Conservation (phyloP, 2,888 invertebrate species). For the Amphipoea oculea region DNA sequence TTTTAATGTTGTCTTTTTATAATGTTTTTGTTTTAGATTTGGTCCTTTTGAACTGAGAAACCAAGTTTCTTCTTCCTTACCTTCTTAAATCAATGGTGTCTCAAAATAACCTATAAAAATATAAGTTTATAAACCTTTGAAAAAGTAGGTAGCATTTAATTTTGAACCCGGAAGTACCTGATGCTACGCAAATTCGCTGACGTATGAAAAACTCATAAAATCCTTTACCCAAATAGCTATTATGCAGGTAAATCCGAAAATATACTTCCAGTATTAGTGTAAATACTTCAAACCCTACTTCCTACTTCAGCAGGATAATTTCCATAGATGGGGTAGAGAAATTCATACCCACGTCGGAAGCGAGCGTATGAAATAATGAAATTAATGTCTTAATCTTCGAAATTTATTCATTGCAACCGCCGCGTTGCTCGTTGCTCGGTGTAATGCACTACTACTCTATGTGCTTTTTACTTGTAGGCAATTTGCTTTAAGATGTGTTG, state of each 20-base stretch:
- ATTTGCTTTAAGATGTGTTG: constrained; percentile 48
- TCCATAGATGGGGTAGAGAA: constrained; percentile 52
- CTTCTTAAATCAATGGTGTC: neutral
- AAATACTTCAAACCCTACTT: constrained; percentile 35
- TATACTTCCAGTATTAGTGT: constrained; percentile 23
- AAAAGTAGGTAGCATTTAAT: neutral
- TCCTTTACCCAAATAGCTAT: neutral
- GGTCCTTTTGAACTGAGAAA: neutral
- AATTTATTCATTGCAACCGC: constrained; percentile 78
- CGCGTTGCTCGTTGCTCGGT: constrained; percentile 53
- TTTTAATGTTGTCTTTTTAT: constrained; percentile 3
- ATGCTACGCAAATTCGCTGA: neutral
- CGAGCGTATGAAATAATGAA: constrained; percentile 72
- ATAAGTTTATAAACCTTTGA: neutral
- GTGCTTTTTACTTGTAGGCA: constrained; percentile 51
- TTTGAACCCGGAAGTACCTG: neutral
- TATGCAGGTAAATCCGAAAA: constrained; percentile 46
- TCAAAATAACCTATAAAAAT: neutral
- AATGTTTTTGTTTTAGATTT: constrained; percentile 8
- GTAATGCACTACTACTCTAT: constrained; percentile 58
- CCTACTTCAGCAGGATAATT: constrained; percentile 41
- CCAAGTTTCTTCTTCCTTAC: neutral
- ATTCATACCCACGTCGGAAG: constrained; percentile 60
- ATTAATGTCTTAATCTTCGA: constrained; percentile 81
- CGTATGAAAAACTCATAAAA: neutral